Evolutionary conservation across 2,113 vertebrate species (phyloP).

Genomic region (Columba janthina): DNA sequence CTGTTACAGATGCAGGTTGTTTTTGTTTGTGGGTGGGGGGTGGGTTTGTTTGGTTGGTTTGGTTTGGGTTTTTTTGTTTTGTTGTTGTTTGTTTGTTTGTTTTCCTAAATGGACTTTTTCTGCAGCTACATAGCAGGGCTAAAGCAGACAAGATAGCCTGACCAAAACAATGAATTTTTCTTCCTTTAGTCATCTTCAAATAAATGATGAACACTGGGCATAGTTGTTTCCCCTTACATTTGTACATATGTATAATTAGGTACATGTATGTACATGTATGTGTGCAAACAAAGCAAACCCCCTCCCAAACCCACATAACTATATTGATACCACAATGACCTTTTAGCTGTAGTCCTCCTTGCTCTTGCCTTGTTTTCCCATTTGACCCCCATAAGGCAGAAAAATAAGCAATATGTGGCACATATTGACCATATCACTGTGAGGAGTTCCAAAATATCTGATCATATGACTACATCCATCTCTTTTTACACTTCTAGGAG

Average conservation of each 20-base stretch:
- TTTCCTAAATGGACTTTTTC: not conserved
- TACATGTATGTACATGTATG: not conserved
- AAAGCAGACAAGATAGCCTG: not conserved
- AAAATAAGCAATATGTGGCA: not conserved
- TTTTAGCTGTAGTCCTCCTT: not conserved
- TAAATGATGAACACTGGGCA: not conserved
- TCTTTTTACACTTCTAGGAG: not conserved
- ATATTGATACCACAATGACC: not conserved
- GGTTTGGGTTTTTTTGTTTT: no score
- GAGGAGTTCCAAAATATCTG: not conserved
- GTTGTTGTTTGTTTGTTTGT: no score
- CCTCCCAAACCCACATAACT: not conserved
- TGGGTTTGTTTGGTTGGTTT: no score
- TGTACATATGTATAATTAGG: not conserved
- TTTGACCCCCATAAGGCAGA: not conserved
- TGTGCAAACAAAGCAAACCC: not conserved
- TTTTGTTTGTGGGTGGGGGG: no score
- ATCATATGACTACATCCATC: not conserved
- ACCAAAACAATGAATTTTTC: not conserved
- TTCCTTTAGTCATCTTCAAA: not conserved
- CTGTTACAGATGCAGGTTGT: not conserved
- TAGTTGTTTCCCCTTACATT: not conserved
- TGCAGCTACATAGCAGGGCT: not conserved
- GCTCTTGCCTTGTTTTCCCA: not conserved
- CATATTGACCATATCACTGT: not conserved